phyloP scores from a whole-genome alignment of 1,140 invertebrate species.

The Leptinotarsa texana region DNA sequence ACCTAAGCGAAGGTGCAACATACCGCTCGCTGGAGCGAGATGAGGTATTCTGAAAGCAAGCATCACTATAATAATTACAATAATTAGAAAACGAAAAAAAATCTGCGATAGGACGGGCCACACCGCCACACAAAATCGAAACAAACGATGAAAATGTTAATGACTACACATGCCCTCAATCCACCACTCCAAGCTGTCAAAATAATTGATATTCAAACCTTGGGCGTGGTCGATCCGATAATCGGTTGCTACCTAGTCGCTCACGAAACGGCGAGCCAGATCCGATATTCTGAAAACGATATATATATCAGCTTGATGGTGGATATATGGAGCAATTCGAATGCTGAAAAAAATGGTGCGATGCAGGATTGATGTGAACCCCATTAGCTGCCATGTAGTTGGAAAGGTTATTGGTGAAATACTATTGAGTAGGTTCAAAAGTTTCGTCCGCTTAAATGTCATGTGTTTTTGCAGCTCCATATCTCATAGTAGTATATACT shows the following conservation, averaged over 20 bases:
- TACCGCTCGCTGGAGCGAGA: constrained; percentile 46
- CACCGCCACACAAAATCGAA: constrained; percentile 25
- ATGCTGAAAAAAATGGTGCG: too few relatives aligned
- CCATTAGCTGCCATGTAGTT: too few relatives aligned
- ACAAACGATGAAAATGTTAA: constrained; percentile 22
- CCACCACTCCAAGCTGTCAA: constrained; percentile 44
- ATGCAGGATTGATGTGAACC: too few relatives aligned
- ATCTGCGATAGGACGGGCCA: constrained; percentile 20
- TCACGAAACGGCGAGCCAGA: constrained; percentile 83
- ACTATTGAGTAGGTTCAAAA: too few relatives aligned
- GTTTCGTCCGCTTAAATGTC: too few relatives aligned
- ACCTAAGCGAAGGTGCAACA: constrained; percentile 47
- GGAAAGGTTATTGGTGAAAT: too few relatives aligned
- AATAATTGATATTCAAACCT: constrained; percentile 69
- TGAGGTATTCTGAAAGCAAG: constrained; percentile 48
- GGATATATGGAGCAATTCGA: too few relatives aligned
- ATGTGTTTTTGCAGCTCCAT: too few relatives aligned
- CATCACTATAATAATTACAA: constrained; percentile 31
- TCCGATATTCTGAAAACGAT: constrained; percentile 58
- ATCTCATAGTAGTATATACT: too few relatives aligned
- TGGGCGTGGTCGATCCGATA: constrained; percentile 79
- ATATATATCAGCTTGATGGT: background rate
- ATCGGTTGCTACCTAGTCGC: constrained; percentile 81
- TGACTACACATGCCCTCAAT: constrained; percentile 44
- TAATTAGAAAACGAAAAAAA: constrained; percentile 6